Percentiles rank a stretch among this genome's conserved stretches.
Evolutionary conservation across 30 jellyfish, hydroid and myxozoan species (phyloP).

Genomic region (Turritopsis dohrnii): DNA sequence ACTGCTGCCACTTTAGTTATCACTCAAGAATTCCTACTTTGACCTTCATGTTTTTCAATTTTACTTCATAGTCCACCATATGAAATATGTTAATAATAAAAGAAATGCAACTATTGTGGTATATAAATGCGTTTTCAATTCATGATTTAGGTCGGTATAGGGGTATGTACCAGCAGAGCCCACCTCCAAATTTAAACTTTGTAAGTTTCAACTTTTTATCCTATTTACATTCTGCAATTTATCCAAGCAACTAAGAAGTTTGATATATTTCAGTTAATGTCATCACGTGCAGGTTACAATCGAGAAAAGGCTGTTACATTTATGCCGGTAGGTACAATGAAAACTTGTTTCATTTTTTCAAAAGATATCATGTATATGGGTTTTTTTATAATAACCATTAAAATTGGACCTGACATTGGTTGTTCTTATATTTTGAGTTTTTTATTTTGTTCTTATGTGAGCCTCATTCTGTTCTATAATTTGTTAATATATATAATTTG

Average conservation of each 20-base stretch:
- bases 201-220: neutral
- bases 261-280: slow-evolving; percentile 37
- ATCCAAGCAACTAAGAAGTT: neutral
- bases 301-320: slow-evolving; percentile 75
- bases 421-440: no score
- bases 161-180: slow-evolving; percentile 81
- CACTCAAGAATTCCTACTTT: no score
- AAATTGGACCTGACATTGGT: no score
- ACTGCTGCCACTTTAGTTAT: no score
- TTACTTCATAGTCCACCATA: neutral
- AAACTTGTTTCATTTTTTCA: no score
- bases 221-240: neutral
- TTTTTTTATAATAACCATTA: no score
- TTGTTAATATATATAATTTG: no score
- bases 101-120: no score
- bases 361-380: no score
- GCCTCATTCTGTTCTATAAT: no score
- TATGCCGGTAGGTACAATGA: slow-evolving; percentile 53
- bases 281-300: slow-evolving; percentile 33
- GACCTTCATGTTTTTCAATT: no score
- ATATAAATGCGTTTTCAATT: neutral
- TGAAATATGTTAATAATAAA: neutral
- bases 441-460: no score
- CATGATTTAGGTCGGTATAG: slow-evolving; percentile 56
- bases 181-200: slow-evolving; percentile 49